A percentile compares a stretch with the other conserved stretches of the same genome.
Evolutionary conservation across 2,888 invertebrate genomes (phyloP).

Genomic region (Tenthredo notha): DNA sequence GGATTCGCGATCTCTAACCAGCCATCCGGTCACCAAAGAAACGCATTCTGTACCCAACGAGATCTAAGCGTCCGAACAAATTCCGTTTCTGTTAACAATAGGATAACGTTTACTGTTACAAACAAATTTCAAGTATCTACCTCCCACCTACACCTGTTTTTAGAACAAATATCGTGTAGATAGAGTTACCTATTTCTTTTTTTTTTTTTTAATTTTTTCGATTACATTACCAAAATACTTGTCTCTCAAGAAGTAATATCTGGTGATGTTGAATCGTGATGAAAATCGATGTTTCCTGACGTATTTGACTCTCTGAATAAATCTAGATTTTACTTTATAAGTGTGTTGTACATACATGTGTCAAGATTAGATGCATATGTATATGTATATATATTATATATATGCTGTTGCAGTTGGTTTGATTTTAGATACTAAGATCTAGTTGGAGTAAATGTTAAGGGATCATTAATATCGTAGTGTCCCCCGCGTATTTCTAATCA

Average conservation of each 20-base stretch:
- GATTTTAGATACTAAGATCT: constrained; percentile 1
- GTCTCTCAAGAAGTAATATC: neutral
- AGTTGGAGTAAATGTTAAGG: constrained; percentile 40
- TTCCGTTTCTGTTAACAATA: neutral
- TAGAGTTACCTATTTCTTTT: neutral
- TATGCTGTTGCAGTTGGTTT: neutral
- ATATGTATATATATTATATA: neutral
- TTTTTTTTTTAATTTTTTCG: neutral
- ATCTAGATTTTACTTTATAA: neutral
- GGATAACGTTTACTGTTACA: constrained; percentile 31
- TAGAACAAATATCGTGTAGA: neutral
- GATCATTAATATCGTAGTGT: constrained; percentile 48
- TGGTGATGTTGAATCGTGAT: neutral
- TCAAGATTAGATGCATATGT: neutral
- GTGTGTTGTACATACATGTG: constrained; percentile 7
- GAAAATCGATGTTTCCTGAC: neutral
- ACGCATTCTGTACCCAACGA: constrained; percentile 17
- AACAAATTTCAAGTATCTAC: neutral
- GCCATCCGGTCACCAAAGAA: constrained; percentile 46
- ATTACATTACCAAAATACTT: neutral
- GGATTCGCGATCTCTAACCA: neutral
- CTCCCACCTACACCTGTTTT: neutral
- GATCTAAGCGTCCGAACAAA: neutral
- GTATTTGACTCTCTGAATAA: neutral
- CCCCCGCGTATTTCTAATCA: constrained; percentile 49